Evolutionary conservation across 2,113 vertebrate species (phyloP).

Genomic region (Cettia cetti): DNA sequence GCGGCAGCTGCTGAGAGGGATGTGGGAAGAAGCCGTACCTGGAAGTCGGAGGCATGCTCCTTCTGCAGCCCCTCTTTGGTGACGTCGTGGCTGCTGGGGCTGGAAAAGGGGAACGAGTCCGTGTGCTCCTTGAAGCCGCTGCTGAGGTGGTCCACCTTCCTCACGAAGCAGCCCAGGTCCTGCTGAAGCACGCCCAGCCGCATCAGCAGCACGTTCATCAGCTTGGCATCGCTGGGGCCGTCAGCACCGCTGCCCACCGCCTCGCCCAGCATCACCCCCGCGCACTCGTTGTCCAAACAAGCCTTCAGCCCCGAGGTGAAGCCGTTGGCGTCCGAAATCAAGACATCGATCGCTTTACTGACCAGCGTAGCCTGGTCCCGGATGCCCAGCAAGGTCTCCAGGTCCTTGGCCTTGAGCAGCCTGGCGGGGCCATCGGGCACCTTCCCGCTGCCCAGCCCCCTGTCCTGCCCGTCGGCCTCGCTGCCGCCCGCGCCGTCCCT

Average conservation of each 20-base stretch:
- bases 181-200: conserved; percentile 85
- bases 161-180: conserved; percentile 85
- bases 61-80: conserved; percentile 75
- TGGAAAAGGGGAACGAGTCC: conserved; percentile 67
- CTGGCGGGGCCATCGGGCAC: not conserved
- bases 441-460: conserved; percentile 18
- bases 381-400: conserved; percentile 82
- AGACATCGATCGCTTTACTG: conserved; percentile 88
- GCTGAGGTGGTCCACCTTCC: conserved; percentile 80
- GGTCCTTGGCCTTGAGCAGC: conserved; percentile 80
- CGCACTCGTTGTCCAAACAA: conserved; percentile 78
- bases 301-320: conserved; percentile 82
- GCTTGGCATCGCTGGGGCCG: conserved; percentile 76
- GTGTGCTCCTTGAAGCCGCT: conserved; percentile 70
- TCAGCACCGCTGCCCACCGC: conserved; percentile 76
- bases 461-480: conserved; percentile 70
- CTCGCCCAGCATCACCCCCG: conserved; percentile 72
- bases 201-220: conserved; percentile 85
- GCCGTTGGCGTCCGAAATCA: conserved; percentile 87
- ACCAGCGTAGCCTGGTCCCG: conserved; percentile 88
- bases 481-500: conserved; percentile 71
- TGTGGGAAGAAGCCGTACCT: conserved; percentile 75
- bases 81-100: conserved; percentile 56
- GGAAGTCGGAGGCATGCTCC: conserved; percentile 73
- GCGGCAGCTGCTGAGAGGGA: conserved; percentile 33